These are phyloP conservation scores for Phoenoteleia sp. DNA, from an alignment of 2,888 invertebrate genomes.

Conservation along the genomic window DNA sequence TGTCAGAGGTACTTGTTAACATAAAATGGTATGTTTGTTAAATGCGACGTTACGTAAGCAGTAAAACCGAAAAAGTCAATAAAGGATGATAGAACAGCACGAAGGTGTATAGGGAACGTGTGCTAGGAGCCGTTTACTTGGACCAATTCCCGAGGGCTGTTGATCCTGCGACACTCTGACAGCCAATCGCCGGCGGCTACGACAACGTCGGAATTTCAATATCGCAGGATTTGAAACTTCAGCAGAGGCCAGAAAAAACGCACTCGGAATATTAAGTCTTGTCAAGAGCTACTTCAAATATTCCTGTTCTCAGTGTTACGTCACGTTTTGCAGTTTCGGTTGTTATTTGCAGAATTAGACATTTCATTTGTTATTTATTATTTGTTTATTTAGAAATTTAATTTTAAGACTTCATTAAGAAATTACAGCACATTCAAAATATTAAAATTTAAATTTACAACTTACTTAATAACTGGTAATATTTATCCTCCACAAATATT, in stretches of 20 bases:
- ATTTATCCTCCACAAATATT: no score
- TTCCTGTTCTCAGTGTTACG: not conserved
- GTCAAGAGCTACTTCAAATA: not conserved
- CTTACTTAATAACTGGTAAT: no score
- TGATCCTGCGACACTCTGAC: conserved; percentile 73
- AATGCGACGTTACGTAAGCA: conserved; percentile 11
- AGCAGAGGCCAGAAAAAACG: conserved; percentile 35
- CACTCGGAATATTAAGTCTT: conserved; percentile 34
- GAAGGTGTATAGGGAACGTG: not conserved
- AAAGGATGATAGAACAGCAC: conserved; percentile 28
- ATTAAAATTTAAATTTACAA: no score
- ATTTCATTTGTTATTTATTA: no score
- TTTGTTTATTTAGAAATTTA: no score
- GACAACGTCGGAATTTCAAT: conserved; percentile 65
- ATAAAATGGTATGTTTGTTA: conserved; percentile 4
- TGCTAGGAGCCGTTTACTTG: conserved; percentile 53
- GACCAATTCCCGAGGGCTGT: conserved; percentile 65
- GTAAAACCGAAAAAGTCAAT: conserved; percentile 53
- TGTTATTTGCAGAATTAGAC: not conserved
- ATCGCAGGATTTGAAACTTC: conserved; percentile 55
- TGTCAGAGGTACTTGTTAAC: not conserved
- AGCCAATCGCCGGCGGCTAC: conserved; percentile 59
- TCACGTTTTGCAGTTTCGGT: conserved; percentile 1
- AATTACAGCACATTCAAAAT: no score
- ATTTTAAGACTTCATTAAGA: no score